phyloP scores from a whole-genome alignment of 2,888 invertebrate genomes.

The Agriopis aurantiaria region DNA sequence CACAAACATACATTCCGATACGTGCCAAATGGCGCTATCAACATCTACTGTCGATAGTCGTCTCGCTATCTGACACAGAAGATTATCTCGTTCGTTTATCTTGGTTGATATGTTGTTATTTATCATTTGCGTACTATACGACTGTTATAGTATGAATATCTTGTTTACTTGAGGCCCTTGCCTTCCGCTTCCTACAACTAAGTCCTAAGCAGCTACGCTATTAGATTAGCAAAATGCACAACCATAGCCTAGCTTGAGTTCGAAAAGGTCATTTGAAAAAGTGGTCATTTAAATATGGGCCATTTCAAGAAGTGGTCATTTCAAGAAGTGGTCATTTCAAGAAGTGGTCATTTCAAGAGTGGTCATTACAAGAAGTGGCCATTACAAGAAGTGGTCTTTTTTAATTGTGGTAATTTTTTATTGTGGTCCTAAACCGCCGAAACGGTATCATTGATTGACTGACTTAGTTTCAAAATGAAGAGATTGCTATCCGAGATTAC shows the following conservation, averaged over 20 bases:
- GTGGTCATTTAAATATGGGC: no score
- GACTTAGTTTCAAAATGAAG: neutral
- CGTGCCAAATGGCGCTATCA: slow-evolving; percentile 55
- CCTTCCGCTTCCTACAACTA: slow-evolving; percentile 35
- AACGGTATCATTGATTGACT: neutral
- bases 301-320: no score
- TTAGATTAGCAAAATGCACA: neutral
- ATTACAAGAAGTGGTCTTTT: no score
- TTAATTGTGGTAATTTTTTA: no score
- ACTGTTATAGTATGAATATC: slow-evolving; percentile 7
- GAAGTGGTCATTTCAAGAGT: no score
- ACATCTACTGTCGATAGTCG: slow-evolving; percentile 54
- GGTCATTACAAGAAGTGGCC: no score
- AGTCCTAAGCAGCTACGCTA: slow-evolving; percentile 17
- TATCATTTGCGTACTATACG: slow-evolving; percentile 30
- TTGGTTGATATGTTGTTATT: slow-evolving; percentile 37
- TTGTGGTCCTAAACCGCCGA: no score
- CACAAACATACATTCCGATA: slow-evolving; percentile 49
- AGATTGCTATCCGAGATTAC: neutral
- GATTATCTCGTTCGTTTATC: slow-evolving; percentile 55
- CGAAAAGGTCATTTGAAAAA: no score
- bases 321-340: no score
- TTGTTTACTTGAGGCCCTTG: slow-evolving; percentile 12
- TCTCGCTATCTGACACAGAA: slow-evolving; percentile 54
- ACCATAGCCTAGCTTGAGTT: neutral